phyloP scores from a whole-genome alignment of 2,797 vertebrate species.

The Helicolenus hilgendorfi region DNA sequence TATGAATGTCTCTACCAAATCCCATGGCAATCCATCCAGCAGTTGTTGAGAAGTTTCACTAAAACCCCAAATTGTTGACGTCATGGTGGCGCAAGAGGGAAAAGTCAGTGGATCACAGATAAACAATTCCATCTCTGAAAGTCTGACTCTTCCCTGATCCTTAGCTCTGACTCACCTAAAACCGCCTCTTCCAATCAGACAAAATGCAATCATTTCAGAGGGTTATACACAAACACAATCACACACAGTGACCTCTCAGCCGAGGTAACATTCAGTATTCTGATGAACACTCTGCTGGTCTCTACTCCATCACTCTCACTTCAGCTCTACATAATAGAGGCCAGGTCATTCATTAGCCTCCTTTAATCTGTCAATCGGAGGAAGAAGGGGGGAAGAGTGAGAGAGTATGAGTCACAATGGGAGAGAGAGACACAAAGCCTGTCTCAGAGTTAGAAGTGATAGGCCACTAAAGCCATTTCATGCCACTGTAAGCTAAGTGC shows the following conservation, averaged over 20 bases:
- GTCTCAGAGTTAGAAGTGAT: conserved; percentile 10
- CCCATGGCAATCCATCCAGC: background rate
- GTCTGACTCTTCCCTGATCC: background rate
- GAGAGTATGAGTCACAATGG: background rate
- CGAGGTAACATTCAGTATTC: conserved; percentile 18
- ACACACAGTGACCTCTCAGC: conserved; percentile 11
- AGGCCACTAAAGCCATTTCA: conserved; percentile 39
- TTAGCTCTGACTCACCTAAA: background rate
- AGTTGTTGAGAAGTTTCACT: background rate
- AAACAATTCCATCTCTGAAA: background rate
- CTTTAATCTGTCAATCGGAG: conserved; percentile 45
- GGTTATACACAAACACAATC: background rate
- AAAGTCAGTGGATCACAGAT: background rate
- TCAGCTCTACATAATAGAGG: conserved; percentile 48
- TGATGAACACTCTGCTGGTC: conserved; percentile 1
- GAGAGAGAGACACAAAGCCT: background rate
- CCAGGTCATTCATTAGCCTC: conserved; percentile 64
- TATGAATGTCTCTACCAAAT: too few species aligned
- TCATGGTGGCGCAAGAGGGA: background rate
- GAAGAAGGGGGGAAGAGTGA: background rate
- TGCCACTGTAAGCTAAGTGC: conserved; percentile 39
- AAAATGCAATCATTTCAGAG: background rate
- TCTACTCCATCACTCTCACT: conserved; percentile 31
- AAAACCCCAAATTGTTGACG: background rate
- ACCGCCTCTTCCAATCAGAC: background rate